Conservation (phyloP, 2,888 invertebrate genomes). For the Cephonodes hylas region DNA sequence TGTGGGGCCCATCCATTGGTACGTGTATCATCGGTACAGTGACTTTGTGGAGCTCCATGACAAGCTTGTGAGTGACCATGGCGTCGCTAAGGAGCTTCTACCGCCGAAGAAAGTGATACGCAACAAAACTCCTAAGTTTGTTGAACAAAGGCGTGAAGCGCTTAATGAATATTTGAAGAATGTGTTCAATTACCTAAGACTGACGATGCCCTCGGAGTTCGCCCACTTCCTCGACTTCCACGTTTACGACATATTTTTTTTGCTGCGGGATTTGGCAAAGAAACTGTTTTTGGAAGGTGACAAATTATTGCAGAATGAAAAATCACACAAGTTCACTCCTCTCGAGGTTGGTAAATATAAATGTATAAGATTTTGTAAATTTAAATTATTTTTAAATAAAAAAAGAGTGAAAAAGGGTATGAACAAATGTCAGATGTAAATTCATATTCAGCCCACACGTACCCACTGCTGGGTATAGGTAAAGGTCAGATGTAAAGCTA, state of each 20-base stretch:
- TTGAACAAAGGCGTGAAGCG: constrained; percentile 90
- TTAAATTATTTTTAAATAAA: too few species aligned
- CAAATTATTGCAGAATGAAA: constrained; percentile 81
- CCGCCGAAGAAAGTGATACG: constrained; percentile 97
- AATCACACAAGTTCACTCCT: constrained; percentile 86
- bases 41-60: constrained; percentile 95
- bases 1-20: constrained; percentile 89
- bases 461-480: too few species aligned
- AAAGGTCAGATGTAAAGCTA: background rate
- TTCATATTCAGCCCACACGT: too few species aligned
- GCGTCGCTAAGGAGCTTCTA: constrained; percentile 90
- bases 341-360: constrained; percentile 82
- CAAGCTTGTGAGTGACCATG: constrained; percentile 89
- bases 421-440: background rate
- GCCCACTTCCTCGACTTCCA: constrained; percentile 94
- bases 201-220: constrained; percentile 89
- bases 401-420: too few species aligned
- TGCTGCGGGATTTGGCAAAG: constrained; percentile 91
- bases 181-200: constrained; percentile 87
- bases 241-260: constrained; percentile 93
- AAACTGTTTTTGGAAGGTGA: constrained; percentile 89
- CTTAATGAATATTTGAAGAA: constrained; percentile 91
- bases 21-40: constrained; percentile 91
- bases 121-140: constrained; percentile 92
- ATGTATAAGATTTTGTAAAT: background rate